Percentiles rank a stretch among this genome's conserved stretches.
These are phyloP conservation scores for Frankliniella fusca DNA, from an alignment of 2,888 invertebrate species.

Conservation along the genomic window DNA sequence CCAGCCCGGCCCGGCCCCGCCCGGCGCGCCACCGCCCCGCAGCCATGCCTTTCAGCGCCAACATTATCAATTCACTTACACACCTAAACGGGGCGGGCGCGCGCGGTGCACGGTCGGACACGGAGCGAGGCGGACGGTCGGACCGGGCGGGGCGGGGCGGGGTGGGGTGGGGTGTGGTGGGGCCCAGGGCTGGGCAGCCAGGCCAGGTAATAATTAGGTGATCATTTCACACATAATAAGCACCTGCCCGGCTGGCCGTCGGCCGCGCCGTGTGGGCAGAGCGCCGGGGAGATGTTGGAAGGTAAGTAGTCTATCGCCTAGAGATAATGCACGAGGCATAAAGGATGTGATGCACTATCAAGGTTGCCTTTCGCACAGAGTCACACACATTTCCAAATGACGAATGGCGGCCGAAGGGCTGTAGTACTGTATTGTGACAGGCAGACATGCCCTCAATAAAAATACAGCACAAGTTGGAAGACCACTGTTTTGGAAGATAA, in stretches of 20 bases:
- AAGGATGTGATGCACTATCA: too few species aligned
- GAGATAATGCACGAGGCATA: too few species aligned
- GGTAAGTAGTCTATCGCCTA: too few species aligned
- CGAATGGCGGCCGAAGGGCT: too few species aligned
- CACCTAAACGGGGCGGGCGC: neutral
- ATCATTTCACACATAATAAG: conserved; percentile 25
- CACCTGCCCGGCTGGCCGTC: neutral
- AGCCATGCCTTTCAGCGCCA: neutral
- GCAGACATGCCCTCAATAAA: too few species aligned
- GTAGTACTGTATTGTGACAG: too few species aligned
- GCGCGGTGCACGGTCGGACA: neutral
- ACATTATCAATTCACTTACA: neutral
- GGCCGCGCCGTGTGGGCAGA: neutral
- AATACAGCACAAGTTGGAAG: too few species aligned
- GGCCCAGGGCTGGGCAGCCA: neutral
- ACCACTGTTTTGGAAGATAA: too few species aligned
- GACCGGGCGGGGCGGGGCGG: neutral
- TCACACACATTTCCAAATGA: too few species aligned
- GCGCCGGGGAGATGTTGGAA: neutral
- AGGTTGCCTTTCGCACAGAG: too few species aligned
- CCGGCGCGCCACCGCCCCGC: neutral
- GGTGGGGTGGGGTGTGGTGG: neutral
- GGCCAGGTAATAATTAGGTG: conserved; percentile 26
- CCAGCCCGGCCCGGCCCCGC: neutral
- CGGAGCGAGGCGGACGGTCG: neutral